phyloP scores from a whole-genome alignment of 2,888 invertebrate species.

The Oscheius myriophilus region DNA sequence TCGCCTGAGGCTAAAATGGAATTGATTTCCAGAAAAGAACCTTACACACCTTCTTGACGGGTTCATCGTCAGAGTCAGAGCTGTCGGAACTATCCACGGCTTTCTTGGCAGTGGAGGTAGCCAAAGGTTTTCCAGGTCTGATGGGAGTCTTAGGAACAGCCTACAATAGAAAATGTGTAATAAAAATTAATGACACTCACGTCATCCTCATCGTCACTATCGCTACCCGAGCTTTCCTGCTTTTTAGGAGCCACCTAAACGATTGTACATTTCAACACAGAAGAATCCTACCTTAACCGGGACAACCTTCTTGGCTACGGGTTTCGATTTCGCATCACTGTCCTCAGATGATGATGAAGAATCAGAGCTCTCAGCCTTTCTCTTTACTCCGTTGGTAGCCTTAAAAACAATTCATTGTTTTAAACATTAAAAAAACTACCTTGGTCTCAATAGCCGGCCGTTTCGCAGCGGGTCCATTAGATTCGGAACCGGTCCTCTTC shows the following conservation, averaged over 20 bases:
- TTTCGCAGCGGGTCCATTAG: constrained; percentile 10
- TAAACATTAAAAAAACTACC: no score
- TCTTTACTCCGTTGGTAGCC: background rate
- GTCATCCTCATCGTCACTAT: background rate
- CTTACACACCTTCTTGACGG: no score
- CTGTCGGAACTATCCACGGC: constrained; percentile 17
- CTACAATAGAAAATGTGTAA: background rate
- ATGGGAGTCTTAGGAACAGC: background rate
- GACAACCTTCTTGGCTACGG: background rate
- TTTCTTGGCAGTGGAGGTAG: constrained; percentile 39
- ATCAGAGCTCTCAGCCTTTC: background rate
- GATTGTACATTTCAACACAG: no score
- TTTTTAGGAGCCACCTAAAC: background rate
- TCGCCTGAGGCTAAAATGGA: constrained; percentile 4
- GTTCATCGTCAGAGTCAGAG: constrained; percentile 33
- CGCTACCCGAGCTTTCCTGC: background rate
- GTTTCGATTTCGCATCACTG: background rate
- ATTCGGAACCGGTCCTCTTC: background rate
- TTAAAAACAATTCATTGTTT: no score
- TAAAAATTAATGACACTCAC: background rate
- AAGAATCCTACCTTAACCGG: background rate
- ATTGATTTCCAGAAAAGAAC: no score
- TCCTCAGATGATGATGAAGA: background rate
- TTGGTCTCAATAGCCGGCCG: background rate
- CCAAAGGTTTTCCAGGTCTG: constrained; percentile 31